phyloP scores from a whole-genome alignment of 64 coral and sea anemone genomes.

The Pachyseris speciosa region DNA sequence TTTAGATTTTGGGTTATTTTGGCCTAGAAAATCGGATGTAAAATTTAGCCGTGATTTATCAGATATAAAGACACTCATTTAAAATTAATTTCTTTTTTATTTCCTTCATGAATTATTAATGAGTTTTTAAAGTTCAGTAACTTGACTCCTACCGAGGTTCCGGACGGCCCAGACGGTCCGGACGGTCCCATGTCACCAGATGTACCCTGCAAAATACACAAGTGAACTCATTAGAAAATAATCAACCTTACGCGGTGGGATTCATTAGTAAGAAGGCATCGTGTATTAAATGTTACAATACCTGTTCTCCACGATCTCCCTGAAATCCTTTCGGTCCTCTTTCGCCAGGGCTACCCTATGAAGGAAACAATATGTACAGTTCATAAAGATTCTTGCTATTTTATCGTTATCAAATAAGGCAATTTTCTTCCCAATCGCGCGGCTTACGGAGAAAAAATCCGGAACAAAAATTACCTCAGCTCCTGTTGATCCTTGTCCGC shows the following conservation, averaged over 20 bases:
- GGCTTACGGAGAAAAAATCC: too few species aligned
- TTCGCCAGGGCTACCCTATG: background rate
- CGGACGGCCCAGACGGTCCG: background rate
- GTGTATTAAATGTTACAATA: background rate
- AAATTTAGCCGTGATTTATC: too few species aligned
- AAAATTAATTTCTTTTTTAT: too few species aligned
- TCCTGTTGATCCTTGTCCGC: background rate
- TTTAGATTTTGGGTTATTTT: too few species aligned
- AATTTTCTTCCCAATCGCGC: too few species aligned
- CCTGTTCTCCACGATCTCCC: slow-evolving; percentile 11
- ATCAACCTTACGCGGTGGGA: too few species aligned
- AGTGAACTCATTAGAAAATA: background rate
- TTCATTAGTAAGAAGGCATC: too few species aligned
- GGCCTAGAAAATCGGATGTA: too few species aligned
- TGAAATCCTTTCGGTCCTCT: slow-evolving; percentile 13
- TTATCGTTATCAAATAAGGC: too few species aligned
- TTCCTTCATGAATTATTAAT: too few species aligned
- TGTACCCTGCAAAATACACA: background rate
- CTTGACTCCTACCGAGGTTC: background rate
- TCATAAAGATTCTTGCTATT: too few species aligned
- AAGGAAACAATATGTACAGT: background rate
- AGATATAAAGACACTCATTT: too few species aligned
- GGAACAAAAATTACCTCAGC: slow-evolving; percentile 19
- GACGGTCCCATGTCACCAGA: background rate
- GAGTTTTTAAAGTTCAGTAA: background rate